A percentile compares a stretch with the other conserved stretches of the same genome.
These are phyloP conservation scores for Embidobia sp. DNA, from an alignment of 2,888 invertebrate genomes.

Conservation along the genomic window DNA sequence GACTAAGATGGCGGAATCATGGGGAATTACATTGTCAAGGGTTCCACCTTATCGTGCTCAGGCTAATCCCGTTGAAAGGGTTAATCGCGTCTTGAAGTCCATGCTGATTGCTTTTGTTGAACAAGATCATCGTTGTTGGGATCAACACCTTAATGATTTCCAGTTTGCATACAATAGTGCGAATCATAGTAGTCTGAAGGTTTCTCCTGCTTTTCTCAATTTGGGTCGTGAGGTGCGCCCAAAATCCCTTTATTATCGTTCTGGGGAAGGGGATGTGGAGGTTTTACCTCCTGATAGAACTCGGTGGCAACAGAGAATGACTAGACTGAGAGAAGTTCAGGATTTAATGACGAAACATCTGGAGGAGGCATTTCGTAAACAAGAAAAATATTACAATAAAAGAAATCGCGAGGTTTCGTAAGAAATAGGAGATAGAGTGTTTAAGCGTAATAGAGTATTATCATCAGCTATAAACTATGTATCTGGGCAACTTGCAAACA, in stretches of 20 bases:
- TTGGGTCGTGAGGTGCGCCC: background rate
- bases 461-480: no score
- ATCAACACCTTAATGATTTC: background rate
- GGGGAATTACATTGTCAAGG: slow-evolving; percentile 1
- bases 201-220: slow-evolving; percentile 7
- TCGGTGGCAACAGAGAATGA: background rate
- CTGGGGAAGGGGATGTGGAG: background rate
- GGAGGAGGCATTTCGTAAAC: no score
- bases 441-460: no score
- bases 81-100: slow-evolving; percentile 1
- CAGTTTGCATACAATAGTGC: slow-evolving; percentile 4
- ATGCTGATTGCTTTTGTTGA: slow-evolving; percentile 5
- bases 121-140: background rate
- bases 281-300: background rate
- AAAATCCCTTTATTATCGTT: background rate
- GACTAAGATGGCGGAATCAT: background rate
- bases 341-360: no score
- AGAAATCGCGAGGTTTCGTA: no score
- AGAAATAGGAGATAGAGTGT: no score
- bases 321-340: no score
- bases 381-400: no score
- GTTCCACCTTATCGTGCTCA: slow-evolving; percentile 15
- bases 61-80: slow-evolving; percentile 54
- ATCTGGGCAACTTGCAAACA: no score
- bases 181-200: background rate